phyloP scores from a whole-genome alignment of 2,113 vertebrate species.

The Mellivora capensis region DNA sequence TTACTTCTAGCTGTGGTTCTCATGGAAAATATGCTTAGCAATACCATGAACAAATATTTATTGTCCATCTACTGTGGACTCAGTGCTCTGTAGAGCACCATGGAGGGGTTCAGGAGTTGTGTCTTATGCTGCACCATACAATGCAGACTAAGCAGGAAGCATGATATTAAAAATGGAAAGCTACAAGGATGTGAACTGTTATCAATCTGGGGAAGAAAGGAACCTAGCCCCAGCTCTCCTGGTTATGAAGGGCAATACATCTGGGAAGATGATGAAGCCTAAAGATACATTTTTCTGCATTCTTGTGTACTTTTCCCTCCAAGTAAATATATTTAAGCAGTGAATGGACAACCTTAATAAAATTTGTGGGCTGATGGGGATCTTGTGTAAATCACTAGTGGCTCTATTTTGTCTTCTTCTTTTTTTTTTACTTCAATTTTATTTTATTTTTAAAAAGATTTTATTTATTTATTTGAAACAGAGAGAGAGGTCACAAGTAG shows the following conservation, averaged over 20 bases:
- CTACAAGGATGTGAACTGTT: neutral
- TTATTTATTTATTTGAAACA: no score
- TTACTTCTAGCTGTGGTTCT: neutral
- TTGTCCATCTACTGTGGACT: neutral
- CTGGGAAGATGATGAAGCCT: neutral
- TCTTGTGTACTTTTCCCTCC: neutral
- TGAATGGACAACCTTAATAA: neutral
- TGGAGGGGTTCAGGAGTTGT: neutral
- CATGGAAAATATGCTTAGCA: neutral
- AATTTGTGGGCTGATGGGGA: neutral
- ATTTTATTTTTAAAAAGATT: no score
- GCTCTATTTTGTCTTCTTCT: neutral
- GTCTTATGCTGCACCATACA: neutral
- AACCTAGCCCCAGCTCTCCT: neutral
- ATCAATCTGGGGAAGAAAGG: neutral
- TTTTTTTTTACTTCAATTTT: no score
- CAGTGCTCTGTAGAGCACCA: neutral
- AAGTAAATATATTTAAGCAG: neutral
- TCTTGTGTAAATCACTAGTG: neutral
- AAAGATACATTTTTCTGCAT: neutral
- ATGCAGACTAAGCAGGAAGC: neutral
- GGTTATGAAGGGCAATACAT: neutral
- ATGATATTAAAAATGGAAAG: neutral
- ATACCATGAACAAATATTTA: neutral
- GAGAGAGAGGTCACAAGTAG: no score